These are phyloP conservation scores for Leptopilina myrica DNA, from an alignment of 2,888 invertebrate species.

Conservation along the genomic window DNA sequence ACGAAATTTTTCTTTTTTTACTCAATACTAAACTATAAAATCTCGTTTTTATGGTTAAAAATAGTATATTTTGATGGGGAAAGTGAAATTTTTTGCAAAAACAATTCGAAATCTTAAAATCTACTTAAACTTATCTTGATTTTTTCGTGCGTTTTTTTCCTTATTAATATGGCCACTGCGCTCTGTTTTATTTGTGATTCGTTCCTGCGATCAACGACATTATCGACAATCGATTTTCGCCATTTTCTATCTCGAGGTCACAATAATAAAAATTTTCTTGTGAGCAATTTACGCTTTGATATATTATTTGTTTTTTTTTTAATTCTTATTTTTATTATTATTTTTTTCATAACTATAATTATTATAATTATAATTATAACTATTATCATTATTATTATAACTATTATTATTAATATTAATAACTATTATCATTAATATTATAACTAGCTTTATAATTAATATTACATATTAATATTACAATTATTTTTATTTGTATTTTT, in stretches of 20 bases:
- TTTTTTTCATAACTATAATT: too few species aligned
- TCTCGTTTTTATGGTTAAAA: background rate
- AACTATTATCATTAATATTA: too few species aligned
- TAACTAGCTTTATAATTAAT: too few species aligned
- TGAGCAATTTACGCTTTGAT: slow-evolving; percentile 31
- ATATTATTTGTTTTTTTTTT: background rate
- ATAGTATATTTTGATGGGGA: background rate
- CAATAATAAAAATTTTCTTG: slow-evolving; percentile 31
- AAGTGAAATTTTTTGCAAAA: slow-evolving; percentile 5
- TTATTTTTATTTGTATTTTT: too few species aligned
- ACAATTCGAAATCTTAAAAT: slow-evolving; percentile 30
- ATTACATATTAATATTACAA: too few species aligned
- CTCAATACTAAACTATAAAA: background rate
- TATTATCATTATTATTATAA: too few species aligned
- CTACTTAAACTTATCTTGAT: slow-evolving; percentile 22
- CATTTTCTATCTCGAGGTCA: background rate
- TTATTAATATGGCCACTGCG: slow-evolving; percentile 28
- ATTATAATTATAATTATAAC: too few species aligned
- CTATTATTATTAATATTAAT: background rate
- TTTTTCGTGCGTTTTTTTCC: slow-evolving; percentile 5
- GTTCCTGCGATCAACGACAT: slow-evolving; percentile 37
- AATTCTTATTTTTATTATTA: background rate
- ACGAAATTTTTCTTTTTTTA: background rate
- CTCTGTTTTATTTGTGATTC: slow-evolving; percentile 29
- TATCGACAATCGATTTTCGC: slow-evolving; percentile 32